These are phyloP conservation scores for Drosophila longiperda DNA, from an alignment of 2,888 invertebrate species.

Conservation along the genomic window DNA sequence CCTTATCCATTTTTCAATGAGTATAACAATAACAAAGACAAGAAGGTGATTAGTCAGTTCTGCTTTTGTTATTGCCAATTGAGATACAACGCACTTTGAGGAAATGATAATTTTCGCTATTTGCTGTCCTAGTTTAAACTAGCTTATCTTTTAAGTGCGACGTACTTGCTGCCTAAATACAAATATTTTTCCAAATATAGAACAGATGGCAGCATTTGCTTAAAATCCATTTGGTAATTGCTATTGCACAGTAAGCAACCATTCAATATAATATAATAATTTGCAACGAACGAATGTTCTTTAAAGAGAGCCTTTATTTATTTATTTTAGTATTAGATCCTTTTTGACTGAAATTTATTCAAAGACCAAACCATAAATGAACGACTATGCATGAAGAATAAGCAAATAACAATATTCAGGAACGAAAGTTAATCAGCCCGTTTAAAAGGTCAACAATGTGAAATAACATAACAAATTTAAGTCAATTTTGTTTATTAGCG, in stretches of 20 bases:
- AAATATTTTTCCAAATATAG: conserved; percentile 1
- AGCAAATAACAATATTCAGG: neutral
- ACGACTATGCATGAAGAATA: neutral
- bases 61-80: conserved; percentile 14
- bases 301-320: neutral
- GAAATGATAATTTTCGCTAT: conserved; percentile 35
- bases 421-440: neutral
- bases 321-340: neutral
- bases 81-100: conserved; percentile 21
- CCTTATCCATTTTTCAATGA: neutral
- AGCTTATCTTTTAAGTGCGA: conserved; percentile 32
- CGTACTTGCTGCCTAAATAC: neutral
- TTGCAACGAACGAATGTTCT: neutral
- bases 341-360: neutral
- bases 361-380: neutral
- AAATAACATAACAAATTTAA: conserved; percentile 10
- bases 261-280: neutral
- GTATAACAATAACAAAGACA: neutral
- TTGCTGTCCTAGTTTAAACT: conserved; percentile 40
- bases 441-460: neutral
- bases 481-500: conserved; percentile 5
- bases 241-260: neutral
- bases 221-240: neutral
- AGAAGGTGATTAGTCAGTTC: conserved; percentile 5
- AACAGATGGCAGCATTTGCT: neutral